Evolutionary conservation across 1,140 invertebrate species (phyloP).

Genomic region (Chlorops oryzae): DNA sequence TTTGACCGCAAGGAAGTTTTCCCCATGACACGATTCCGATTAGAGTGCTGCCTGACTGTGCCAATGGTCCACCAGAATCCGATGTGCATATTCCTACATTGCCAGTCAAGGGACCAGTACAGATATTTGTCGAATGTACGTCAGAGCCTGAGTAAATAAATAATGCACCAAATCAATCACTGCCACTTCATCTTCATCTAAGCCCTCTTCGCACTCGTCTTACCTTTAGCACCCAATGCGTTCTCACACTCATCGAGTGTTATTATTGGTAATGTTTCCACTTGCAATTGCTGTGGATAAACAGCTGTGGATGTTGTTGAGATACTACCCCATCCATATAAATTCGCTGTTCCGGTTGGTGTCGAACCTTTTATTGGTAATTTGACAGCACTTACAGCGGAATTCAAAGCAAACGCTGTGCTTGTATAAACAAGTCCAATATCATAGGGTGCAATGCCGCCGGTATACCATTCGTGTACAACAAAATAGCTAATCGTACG

Average conservation of each 20-base stretch:
- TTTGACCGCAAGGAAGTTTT: slow-evolving; percentile 50
- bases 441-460: slow-evolving; percentile 50
- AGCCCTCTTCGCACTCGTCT: no score
- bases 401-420: slow-evolving; percentile 47
- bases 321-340: slow-evolving; percentile 50
- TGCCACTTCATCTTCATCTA: no score
- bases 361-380: slow-evolving; percentile 45
- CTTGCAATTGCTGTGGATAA: slow-evolving; percentile 46
- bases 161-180: no score
- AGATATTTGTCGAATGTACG: slow-evolving; percentile 49
- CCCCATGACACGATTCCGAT: slow-evolving; percentile 51
- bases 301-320: slow-evolving; percentile 38
- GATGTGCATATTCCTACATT: slow-evolving; percentile 50
- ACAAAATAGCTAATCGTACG: slow-evolving; percentile 32
- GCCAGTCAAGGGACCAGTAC: slow-evolving; percentile 50
- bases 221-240: slow-evolving; percentile 40
- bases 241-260: slow-evolving; percentile 25
- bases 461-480: slow-evolving; percentile 33
- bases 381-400: slow-evolving; percentile 44
- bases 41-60: slow-evolving; percentile 26
- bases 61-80: slow-evolving; percentile 50
- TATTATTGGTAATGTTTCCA: slow-evolving; percentile 36
- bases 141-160: no score
- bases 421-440: slow-evolving; percentile 52
- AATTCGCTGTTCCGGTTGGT: slow-evolving; percentile 46